Conservation (phyloP, 2,797 vertebrate species). For the Acomys russatus region DNA sequence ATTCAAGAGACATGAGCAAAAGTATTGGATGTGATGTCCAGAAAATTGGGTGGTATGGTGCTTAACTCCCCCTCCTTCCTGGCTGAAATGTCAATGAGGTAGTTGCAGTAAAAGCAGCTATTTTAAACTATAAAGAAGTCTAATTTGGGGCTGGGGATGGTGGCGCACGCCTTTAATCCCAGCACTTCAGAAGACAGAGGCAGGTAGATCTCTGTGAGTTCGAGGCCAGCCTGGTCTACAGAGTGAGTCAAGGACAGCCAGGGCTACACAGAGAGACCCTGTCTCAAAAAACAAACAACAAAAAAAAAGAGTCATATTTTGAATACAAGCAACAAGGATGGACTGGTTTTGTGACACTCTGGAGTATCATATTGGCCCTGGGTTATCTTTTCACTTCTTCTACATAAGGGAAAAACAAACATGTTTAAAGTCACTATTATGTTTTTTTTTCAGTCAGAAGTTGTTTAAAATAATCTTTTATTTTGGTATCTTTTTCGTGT, state of each 20-base stretch:
- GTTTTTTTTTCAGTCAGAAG: constrained; percentile 26
- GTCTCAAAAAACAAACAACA: no score
- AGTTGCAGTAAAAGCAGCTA: not conserved
- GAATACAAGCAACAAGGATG: constrained; percentile 8
- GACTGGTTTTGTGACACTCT: not conserved
- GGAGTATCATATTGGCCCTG: not conserved
- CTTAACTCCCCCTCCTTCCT: constrained; percentile 1
- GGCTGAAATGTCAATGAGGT: not conserved
- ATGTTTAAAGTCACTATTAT: constrained; percentile 33
- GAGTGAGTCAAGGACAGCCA: no score
- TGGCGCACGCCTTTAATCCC: no score
- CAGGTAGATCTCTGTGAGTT: no score
- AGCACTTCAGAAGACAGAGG: no score
- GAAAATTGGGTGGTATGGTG: constrained; percentile 29
- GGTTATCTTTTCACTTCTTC: not conserved
- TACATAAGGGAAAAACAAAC: no score
- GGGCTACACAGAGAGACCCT: no score
- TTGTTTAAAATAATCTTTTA: not conserved
- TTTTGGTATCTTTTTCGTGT: not conserved
- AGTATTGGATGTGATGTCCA: constrained; percentile 30
- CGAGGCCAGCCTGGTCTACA: no score
- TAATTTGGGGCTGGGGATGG: not conserved
- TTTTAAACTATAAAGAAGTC: not conserved
- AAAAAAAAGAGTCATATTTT: not conserved
- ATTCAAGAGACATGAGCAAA: constrained; percentile 17